Conservation (phyloP, 2,113 vertebrate species). For the Ifrita kowaldi region DNA sequence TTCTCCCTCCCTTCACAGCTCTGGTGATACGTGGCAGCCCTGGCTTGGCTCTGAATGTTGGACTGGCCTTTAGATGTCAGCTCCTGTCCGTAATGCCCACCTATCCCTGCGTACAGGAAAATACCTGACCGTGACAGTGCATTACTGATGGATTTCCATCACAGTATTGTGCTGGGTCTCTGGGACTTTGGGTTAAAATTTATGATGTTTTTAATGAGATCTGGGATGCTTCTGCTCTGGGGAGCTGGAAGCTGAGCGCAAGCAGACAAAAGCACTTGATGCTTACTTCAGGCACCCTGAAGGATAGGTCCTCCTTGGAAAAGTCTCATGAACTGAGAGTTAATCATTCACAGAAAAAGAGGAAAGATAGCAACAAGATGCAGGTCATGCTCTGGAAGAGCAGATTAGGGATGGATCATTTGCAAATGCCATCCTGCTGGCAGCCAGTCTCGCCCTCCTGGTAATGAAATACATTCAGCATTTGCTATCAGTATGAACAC, state of each 20-base stretch:
- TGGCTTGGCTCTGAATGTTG: background rate
- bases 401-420: background rate
- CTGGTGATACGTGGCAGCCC: background rate
- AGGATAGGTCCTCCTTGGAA: background rate
- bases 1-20: background rate
- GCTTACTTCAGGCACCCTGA: background rate
- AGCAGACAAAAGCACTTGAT: background rate
- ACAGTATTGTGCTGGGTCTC: rapidly evolving
- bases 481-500: background rate
- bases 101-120: background rate
- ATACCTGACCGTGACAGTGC: background rate
- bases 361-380: background rate
- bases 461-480: background rate
- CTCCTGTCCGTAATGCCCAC: background rate
- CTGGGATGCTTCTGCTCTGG: background rate
- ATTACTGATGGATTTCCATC: background rate
- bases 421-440: background rate
- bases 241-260: background rate
- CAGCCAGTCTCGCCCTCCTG: background rate
- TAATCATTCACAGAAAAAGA: background rate
- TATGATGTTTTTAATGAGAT: background rate
- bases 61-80: background rate
- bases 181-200: background rate
- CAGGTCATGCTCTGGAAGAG: background rate
- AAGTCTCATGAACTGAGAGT: background rate